Evolutionary conservation across 2,113 vertebrate species (phyloP), one percentile per base, ranked within the genome.

Genomic region (Neomonachus schauinslandi): DNA sequence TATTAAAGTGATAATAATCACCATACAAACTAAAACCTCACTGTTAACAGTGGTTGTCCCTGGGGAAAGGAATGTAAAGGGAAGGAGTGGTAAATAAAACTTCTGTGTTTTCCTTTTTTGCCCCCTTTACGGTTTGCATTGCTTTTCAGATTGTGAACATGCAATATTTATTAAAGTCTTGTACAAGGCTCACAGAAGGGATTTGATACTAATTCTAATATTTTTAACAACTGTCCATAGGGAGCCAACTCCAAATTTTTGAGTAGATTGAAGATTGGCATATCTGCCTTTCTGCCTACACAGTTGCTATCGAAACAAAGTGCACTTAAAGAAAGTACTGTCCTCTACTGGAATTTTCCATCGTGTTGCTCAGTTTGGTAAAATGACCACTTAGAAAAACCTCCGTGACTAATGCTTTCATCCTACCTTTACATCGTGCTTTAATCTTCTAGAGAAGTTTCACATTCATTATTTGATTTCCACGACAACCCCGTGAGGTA

Each of bases 281-380:
- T 94, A 10, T 81, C 85, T 92, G 69, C 13, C n/a, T 53, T 53
- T 88, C 24, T 61, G 1, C 39, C 26, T 61, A 39, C 71, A 42
- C 26, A 81, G 84, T 55, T 53, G 22, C 67, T 91, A 90, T 86
- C 10, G 63, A 72, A 96, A 36, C 53, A 86, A 46, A 86, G 63
- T n/a, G 3, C 19, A 14, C 18, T 86, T 76, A 36, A 79, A 19
- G 22, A 16, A 57, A 36, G 46, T 97, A 1, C 24, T 83, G 8
- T 53, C 46, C 46, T 33, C 46, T 61, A 3, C 53, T 79, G 67
- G 74, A 72, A 91, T 93, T 97, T 97, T 93, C 90, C 76, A 4
- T 88, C 21, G 1, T 61, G 31, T 87, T 57, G 24, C 36, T 90
- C n/a, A 15, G 8, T 57, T 90, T 86, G 55, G 10, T 83, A 77